phyloP scores from a whole-genome alignment of 2,113 vertebrate genomes.

The Eleginops maclovinus region DNA sequence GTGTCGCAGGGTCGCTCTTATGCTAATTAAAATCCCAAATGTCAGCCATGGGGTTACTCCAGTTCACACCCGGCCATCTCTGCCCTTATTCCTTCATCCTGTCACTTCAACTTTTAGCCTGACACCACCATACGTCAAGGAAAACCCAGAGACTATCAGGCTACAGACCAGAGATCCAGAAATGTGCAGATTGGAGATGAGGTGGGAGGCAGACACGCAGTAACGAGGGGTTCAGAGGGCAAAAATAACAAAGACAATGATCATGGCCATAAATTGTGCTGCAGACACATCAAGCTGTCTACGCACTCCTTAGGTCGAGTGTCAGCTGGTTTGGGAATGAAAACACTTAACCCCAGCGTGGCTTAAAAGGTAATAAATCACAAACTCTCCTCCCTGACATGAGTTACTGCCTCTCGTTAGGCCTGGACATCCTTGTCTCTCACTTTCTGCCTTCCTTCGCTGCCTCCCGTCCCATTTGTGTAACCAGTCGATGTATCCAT shows the following conservation, averaged over 20 bases:
- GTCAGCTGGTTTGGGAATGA: conserved; percentile 72
- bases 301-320: conserved; percentile 60
- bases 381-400: conserved; percentile 44
- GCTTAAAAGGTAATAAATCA: conserved; percentile 74
- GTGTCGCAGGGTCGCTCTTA: conserved; percentile 35
- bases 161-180: not conserved
- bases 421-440: conserved; percentile 55
- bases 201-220: not conserved
- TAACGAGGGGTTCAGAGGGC: conserved; percentile 42
- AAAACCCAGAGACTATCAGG: conserved; percentile 34
- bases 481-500: conserved; percentile 52
- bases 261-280: conserved; percentile 65
- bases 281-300: conserved; percentile 76
- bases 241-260: conserved; percentile 70
- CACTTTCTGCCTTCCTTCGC: conserved; percentile 34
- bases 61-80: not conserved
- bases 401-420: conserved; percentile 68
- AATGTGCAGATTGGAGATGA: conserved; percentile 26
- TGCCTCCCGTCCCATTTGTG: conserved; percentile 15
- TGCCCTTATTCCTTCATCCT: not conserved
- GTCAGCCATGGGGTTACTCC: conserved; percentile 64
- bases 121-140: conserved; percentile 35
- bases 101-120: conserved; percentile 14
- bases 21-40: conserved; percentile 69
- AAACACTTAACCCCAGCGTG: conserved; percentile 70